A percentile compares a stretch with the other conserved stretches of the same genome.
Conservation (phyloP, 2,888 invertebrate genomes). For the Acrobasis consociella region DNA sequence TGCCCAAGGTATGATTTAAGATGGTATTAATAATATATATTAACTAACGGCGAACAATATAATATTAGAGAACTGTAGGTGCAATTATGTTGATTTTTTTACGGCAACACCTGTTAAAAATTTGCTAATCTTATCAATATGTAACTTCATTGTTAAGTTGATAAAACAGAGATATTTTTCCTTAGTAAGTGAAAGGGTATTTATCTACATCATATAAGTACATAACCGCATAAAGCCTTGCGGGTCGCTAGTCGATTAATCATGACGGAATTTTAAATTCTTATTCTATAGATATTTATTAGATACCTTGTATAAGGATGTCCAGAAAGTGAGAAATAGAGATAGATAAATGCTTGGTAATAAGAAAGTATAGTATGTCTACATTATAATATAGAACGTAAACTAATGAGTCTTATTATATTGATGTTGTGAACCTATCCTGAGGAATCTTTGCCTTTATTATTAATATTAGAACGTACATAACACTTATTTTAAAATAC, state of each 20-base stretch:
- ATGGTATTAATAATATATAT: neutral
- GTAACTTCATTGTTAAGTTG: too few relatives aligned
- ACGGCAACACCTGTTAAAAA: too few relatives aligned
- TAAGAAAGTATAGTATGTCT: conserved; percentile 29
- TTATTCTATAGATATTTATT: conserved; percentile 33
- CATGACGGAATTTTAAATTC: conserved; percentile 14
- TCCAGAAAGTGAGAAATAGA: conserved; percentile 64
- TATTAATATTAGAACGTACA: conserved; percentile 37
- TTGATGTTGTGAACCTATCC: conserved; percentile 54
- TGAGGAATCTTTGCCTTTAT: conserved; percentile 54
- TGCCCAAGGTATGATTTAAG: neutral
- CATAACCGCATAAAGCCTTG: neutral
- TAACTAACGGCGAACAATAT: too few relatives aligned
- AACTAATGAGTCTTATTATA: conserved; percentile 36
- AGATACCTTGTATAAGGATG: conserved; percentile 47
- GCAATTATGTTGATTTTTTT: neutral
- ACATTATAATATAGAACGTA: conserved; percentile 30
- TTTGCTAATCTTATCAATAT: too few relatives aligned
- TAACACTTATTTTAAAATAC: conserved; percentile 26
- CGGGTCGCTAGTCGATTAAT: neutral
- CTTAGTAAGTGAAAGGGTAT: too few relatives aligned
- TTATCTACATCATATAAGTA: too few relatives aligned
- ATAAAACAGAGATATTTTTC: too few relatives aligned
- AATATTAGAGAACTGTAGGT: neutral
- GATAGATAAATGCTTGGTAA: conserved; percentile 39